These are phyloP conservation scores for Tuta absoluta DNA, from an alignment of 2,888 invertebrate species.

Conservation along the genomic window DNA sequence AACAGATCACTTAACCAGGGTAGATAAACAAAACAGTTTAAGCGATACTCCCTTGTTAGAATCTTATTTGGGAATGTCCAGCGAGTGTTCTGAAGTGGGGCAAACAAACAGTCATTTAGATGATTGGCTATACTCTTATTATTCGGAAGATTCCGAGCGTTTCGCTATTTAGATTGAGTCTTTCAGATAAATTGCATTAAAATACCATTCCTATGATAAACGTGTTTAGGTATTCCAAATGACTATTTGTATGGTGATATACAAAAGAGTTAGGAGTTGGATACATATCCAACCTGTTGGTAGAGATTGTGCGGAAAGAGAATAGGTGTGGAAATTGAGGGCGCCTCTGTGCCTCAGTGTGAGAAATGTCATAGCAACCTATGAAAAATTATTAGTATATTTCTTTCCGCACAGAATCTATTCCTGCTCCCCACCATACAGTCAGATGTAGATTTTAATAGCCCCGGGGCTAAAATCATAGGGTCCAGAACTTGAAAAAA, in stretches of 20 bases:
- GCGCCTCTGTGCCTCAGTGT: too few species aligned
- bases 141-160: constrained; percentile 3
- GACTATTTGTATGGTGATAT: not conserved
- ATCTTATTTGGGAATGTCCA: constrained; percentile 3
- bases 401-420: too few species aligned
- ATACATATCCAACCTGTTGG: too few species aligned
- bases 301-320: too few species aligned
- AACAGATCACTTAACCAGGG: constrained; percentile 9
- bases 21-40: constrained; percentile 1
- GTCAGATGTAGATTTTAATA: too few species aligned
- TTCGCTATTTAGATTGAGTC: constrained; percentile 6
- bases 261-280: too few species aligned
- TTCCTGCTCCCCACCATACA: too few species aligned
- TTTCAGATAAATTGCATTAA: constrained; percentile 9
- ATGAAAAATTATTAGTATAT: too few species aligned
- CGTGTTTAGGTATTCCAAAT: not conserved
- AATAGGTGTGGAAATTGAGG: too few species aligned
- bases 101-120: constrained; percentile 12
- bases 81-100: not conserved
- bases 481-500: too few species aligned
- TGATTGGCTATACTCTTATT: not conserved
- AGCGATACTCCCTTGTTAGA: not conserved
- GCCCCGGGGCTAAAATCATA: too few species aligned
- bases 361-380: too few species aligned
- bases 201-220: constrained; percentile 10